Base-by-base conservation (phyloP, 2,888 invertebrate genomes). In the Drosophila nr. medialis region DNA sequence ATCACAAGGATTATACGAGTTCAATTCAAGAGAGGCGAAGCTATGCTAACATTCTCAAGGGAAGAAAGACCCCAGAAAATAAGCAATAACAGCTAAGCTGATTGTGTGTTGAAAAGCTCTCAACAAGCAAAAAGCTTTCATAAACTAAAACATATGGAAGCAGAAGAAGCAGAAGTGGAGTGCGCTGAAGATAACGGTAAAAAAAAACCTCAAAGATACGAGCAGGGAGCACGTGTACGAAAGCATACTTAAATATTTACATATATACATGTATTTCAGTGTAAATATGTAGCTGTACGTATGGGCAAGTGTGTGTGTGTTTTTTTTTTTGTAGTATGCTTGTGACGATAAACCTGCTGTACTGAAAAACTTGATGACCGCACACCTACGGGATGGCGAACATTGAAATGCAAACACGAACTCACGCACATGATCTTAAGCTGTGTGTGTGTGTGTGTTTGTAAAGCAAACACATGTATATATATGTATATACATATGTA, bases 351-450 rank as follows among this genome's bases (percentile, higher is more conserved):
- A 64, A 45, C 29, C 49, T 72, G 64, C 61, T 64, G 54, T 61
- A 73, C 48, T 66, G 72, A 64, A 68, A 65, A 78, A 64, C 82
- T 74, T 81, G 81, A 80, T 80, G 82, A 80, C 82, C 80, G 74
- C 82, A 80, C 79, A 74, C 73, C 79, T 67, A 61, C 78, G 73
- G 70, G 73, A 81, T 66, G 36, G 72, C 77, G 77, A 81, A 80
- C 79, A 81, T 78, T 69, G 65, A 74, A 80, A 80, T 77, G 78
- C 79, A 80, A 80, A 80, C 78, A 80, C 62, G 68, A 79, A 78
- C 77, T 76, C 77, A 78, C 77, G 81, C 77, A 78, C 67, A 62
- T 60, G 45, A 65, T 64, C 77, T 71, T 80, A 71, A 50, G 48
- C 49, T 48, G 45, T 30, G 30, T 51, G 38, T 42, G 54, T 42